Percentiles rank a stretch among this genome's conserved stretches.
These are phyloP conservation scores for Epirrita christyi DNA, from an alignment of 2,888 invertebrate species.

Conservation along the genomic window DNA sequence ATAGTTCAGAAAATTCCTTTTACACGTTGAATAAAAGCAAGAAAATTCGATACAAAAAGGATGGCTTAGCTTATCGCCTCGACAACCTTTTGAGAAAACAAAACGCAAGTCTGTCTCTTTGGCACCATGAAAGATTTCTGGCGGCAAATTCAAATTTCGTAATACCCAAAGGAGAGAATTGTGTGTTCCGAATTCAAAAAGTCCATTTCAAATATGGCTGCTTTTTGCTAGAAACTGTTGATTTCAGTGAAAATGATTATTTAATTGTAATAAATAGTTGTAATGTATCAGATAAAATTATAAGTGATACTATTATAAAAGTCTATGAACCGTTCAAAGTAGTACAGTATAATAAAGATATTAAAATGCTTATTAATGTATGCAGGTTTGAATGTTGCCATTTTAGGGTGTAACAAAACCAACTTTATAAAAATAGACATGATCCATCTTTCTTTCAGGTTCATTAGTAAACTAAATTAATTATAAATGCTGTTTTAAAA, in stretches of 20 bases:
- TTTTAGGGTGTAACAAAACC: constrained; percentile 12
- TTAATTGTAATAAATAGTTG: constrained; percentile 60
- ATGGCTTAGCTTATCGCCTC: constrained; percentile 73
- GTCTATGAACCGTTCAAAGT: constrained; percentile 34
- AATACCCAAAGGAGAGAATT: constrained; percentile 63
- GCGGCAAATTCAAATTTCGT: constrained; percentile 72
- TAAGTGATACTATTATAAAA: constrained; percentile 48
- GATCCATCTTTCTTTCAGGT: too few relatives aligned
- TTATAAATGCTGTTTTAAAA: too few relatives aligned
- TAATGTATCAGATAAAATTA: constrained; percentile 53
- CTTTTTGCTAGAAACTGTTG: constrained; percentile 56
- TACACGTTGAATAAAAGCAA: constrained; percentile 48
- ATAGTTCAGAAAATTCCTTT: constrained; percentile 25
- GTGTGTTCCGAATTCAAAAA: constrained; percentile 59
- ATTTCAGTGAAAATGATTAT: constrained; percentile 53
- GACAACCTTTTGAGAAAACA: constrained; percentile 74
- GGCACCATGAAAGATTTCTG: constrained; percentile 83
- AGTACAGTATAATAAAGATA: constrained; percentile 33
- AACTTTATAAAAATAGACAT: neutral
- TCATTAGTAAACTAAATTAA: too few relatives aligned
- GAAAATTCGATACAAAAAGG: constrained; percentile 72
- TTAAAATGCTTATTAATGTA: constrained; percentile 66
- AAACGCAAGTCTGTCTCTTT: constrained; percentile 71
- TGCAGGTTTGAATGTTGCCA: constrained; percentile 63
- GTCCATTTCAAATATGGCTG: constrained; percentile 62